phyloP scores from a whole-genome alignment of 2,888 invertebrate species.

The Mythimna ferrago region DNA sequence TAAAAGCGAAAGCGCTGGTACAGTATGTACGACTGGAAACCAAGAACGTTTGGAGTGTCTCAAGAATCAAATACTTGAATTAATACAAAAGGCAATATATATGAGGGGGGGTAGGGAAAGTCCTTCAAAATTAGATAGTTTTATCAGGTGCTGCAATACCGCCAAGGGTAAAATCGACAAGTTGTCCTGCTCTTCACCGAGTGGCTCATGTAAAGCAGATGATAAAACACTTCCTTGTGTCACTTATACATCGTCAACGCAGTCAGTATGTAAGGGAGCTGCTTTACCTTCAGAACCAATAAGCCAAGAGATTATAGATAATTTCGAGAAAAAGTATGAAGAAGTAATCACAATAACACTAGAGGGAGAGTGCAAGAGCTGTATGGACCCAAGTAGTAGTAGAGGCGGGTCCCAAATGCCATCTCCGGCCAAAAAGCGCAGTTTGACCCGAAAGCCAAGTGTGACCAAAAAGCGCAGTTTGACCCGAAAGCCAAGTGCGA shows the following conservation, averaged over 20 bases:
- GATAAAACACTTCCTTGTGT: too few species aligned
- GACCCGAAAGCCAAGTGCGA: not conserved
- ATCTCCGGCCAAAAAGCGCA: not conserved
- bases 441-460: too few species aligned
- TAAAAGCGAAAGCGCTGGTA: not conserved
- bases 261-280: too few species aligned
- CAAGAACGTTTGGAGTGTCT: conserved; percentile 15
- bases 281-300: not conserved
- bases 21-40: too few species aligned
- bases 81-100: not conserved
- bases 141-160: conserved; percentile 9
- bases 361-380: too few species aligned
- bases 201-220: not conserved
- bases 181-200: not conserved
- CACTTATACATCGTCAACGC: not conserved
- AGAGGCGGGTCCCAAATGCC: not conserved
- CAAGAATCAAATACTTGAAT: not conserved
- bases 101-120: not conserved
- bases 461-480: not conserved
- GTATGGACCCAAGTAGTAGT: not conserved
- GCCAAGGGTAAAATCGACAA: conserved; percentile 13
- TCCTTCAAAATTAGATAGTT: not conserved
- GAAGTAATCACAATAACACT: conserved; percentile 8
- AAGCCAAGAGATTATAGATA: not conserved
- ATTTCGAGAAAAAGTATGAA: not conserved